Percentiles rank a stretch among this genome's conserved stretches.
These are phyloP conservation scores for Sebastes oblongus DNA, from an alignment of 2,797 vertebrate genomes.

Conservation along the genomic window DNA sequence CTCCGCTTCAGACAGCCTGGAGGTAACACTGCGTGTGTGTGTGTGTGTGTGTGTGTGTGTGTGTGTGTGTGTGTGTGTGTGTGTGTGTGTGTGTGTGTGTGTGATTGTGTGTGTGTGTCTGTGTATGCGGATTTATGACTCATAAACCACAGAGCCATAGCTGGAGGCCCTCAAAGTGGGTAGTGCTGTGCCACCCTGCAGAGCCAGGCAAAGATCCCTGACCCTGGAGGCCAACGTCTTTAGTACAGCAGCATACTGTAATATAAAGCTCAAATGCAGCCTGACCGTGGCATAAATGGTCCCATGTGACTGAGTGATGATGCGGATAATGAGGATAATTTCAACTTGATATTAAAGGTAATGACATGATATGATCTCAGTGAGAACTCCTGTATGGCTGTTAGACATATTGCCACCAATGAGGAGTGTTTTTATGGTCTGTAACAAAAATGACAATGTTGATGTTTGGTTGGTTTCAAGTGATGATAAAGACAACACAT, in stretches of 20 bases:
- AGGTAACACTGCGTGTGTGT: constrained; percentile 75
- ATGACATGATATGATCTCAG: neutral
- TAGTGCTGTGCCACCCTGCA: constrained; percentile 7
- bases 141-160: constrained; percentile 3
- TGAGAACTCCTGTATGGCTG: neutral
- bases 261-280: constrained; percentile 6
- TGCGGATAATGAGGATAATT: neutral
- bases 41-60: neutral
- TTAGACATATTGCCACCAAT: neutral
- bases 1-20: constrained; percentile 92
- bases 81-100: neutral
- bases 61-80: neutral
- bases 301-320: neutral
- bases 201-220: constrained; percentile 1
- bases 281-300: neutral
- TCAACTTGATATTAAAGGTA: neutral
- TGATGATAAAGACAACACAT: neutral
- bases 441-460: neutral
- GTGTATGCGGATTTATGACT: constrained; percentile 28
- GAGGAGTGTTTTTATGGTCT: neutral
- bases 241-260: neutral
- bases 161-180: constrained; percentile 6
- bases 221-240: constrained; percentile 15
- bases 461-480: neutral
- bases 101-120: neutral